Conservation (phyloP, 1,140 invertebrate genomes). For the Zaprionus camerounensis region DNA sequence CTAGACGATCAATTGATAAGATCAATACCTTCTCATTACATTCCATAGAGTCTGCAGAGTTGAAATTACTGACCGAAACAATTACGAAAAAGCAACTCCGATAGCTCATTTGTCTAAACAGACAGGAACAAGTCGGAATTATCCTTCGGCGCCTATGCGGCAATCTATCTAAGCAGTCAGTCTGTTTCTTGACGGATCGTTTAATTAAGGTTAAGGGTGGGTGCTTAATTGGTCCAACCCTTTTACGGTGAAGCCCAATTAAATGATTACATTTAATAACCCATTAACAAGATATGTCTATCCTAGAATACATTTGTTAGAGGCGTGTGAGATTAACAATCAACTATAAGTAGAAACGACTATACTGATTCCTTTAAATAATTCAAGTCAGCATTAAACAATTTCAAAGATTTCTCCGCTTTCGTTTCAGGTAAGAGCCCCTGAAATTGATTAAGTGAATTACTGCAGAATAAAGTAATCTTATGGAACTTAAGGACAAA, state of each 20-base stretch:
- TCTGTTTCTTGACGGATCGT: neutral
- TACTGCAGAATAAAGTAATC: slow-evolving; percentile 6
- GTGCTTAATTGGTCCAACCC: neutral
- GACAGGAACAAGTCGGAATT: neutral
- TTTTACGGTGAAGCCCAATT: neutral
- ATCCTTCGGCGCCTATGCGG: neutral
- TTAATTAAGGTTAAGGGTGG: neutral
- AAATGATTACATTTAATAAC: slow-evolving; percentile 1
- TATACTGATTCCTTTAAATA: neutral
- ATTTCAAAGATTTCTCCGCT: neutral
- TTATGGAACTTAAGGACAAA: slow-evolving; percentile 51
- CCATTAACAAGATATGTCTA: neutral
- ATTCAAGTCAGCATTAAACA: neutral
- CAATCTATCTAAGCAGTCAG: neutral
- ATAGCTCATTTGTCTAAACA: neutral
- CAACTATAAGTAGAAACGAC: neutral
- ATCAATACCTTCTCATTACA: no score
- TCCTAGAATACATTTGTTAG: neutral
- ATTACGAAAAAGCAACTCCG: neutral
- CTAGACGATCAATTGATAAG: neutral
- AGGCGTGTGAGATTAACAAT: neutral
- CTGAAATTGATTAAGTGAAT: slow-evolving; percentile 9
- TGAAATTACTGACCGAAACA: neutral
- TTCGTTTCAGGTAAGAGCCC: neutral
- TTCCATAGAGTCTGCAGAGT: neutral